A percentile compares a stretch with the other conserved stretches of the same genome.
phyloP scores from a whole-genome alignment of 2,113 vertebrate species.

The Taurulus bubalis region DNA sequence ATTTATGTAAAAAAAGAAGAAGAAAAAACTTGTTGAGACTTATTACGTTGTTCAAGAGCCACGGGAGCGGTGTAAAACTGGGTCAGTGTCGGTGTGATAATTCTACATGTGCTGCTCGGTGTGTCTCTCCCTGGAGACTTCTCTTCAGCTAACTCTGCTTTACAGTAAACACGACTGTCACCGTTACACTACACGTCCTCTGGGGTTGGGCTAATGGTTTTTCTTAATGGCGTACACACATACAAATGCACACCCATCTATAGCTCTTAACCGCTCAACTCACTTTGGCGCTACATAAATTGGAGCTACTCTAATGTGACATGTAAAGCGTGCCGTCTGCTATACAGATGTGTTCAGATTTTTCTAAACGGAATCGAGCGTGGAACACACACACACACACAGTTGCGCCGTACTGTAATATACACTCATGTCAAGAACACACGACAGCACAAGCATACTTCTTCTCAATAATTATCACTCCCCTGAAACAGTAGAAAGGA shows the following conservation, averaged over 20 bases:
- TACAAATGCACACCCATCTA: neutral
- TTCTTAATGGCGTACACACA: slow-evolving; percentile 8
- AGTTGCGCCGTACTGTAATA: neutral
- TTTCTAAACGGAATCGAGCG: neutral
- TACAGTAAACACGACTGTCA: slow-evolving; percentile 41
- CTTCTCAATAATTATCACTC: slow-evolving; percentile 47
- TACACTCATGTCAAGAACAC: neutral
- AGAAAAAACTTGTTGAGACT: neutral
- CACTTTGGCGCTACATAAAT: neutral
- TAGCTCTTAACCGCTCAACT: neutral
- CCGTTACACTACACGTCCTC: slow-evolving; percentile 31
- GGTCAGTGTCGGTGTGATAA: slow-evolving; percentile 11
- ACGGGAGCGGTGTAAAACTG: neutral
- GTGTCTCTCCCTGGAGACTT: slow-evolving; percentile 31
- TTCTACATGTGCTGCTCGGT: neutral
- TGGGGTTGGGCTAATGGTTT: slow-evolving; percentile 26
- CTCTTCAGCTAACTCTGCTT: slow-evolving; percentile 29
- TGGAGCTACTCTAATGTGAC: neutral
- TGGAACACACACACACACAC: neutral
- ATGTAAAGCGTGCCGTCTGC: neutral
- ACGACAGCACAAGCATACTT: neutral
- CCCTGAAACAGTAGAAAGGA: slow-evolving; percentile 37
- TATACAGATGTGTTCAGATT: neutral
- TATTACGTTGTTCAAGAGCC: neutral
- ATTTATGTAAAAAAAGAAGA: slow-evolving; percentile 7